Evolutionary conservation across 2,113 vertebrate genomes (phyloP).

Genomic region (Toxotes jaculatrix): DNA sequence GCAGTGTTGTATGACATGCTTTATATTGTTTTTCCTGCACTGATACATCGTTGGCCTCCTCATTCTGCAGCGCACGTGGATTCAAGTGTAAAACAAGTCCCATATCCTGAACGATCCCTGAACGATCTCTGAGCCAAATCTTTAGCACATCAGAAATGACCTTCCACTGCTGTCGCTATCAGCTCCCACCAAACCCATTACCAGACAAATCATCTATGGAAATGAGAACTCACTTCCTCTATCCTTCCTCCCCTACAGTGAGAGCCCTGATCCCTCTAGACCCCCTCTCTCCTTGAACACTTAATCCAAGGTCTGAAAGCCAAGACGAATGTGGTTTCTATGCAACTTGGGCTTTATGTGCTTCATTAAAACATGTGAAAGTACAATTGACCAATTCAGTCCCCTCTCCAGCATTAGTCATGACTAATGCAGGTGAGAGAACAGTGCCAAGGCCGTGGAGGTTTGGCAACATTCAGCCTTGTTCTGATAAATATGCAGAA

Average conservation of each 20-base stretch:
- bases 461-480: conserved; percentile 18
- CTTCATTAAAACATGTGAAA: conserved; percentile 47
- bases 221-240: conserved; percentile 48
- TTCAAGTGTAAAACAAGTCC: conserved; percentile 24
- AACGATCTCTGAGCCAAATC: conserved; percentile 27
- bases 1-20: conserved; percentile 30
- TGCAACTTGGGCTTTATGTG: conserved; percentile 18
- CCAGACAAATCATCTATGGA: conserved; percentile 58
- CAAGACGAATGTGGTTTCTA: conserved; percentile 30
- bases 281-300: conserved; percentile 53
- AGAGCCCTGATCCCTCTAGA: conserved; percentile 39
- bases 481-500: conserved; percentile 44
- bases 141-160: conserved; percentile 41
- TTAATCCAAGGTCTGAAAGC: conserved; percentile 60
- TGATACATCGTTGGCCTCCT: conserved; percentile 38
- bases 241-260: conserved; percentile 25
- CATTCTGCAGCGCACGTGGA: neutral
- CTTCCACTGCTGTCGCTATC: conserved; percentile 43
- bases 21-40: conserved; percentile 36
- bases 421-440: conserved; percentile 31
- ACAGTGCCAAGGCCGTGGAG: conserved; percentile 1
- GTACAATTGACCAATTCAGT: conserved; percentile 27
- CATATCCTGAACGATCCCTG: neutral
- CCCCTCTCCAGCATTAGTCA: conserved; percentile 6
- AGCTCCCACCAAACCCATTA: conserved; percentile 56